A percentile compares a stretch with the other conserved stretches of the same genome.
Evolutionary conservation across 2,113 vertebrate genomes (phyloP).

Genomic region (Microtus montanus): DNA sequence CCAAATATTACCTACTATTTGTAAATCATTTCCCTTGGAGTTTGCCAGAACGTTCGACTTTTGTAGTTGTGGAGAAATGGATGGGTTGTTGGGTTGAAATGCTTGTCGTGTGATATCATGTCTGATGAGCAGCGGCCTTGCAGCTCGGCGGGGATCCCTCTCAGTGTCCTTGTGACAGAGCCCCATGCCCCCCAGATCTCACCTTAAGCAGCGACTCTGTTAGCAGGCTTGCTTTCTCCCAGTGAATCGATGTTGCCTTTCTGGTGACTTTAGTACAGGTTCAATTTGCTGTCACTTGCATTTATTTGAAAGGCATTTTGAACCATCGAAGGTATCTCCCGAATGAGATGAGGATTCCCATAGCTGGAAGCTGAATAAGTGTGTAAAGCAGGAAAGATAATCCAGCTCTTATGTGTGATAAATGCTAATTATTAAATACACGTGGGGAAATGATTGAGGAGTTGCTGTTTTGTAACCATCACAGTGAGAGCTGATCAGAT

Average conservation of each 20-base stretch:
- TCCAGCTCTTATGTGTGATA: not conserved
- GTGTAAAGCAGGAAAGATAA: not conserved
- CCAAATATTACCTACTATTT: slow-evolving; percentile 89
- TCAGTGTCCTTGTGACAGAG: slow-evolving; percentile 55
- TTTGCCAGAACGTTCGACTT: slow-evolving; percentile 85
- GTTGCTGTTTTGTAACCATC: slow-evolving; percentile 9
- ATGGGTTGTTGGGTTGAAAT: slow-evolving; percentile 86
- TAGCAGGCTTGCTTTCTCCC: not conserved
- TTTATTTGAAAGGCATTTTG: slow-evolving; percentile 36
- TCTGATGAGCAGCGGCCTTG: slow-evolving; percentile 84
- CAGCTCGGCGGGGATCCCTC: slow-evolving; percentile 61
- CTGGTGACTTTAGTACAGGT: not conserved
- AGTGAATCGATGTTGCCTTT: not conserved
- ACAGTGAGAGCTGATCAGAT: not conserved
- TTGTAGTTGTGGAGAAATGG: slow-evolving; percentile 85
- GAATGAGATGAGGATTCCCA: slow-evolving; percentile 17
- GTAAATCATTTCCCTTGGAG: slow-evolving; percentile 85
- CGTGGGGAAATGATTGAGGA: not conserved
- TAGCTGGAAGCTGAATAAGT: slow-evolving; percentile 3
- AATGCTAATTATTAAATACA: not conserved
- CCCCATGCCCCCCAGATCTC: not conserved
- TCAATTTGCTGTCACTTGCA: slow-evolving; percentile 12
- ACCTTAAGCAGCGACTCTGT: not conserved
- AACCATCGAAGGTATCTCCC: not conserved
- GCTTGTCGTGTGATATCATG: slow-evolving; percentile 86